Conservation (phyloP, 2,888 invertebrate genomes). For the Chorisops tibialis region DNA sequence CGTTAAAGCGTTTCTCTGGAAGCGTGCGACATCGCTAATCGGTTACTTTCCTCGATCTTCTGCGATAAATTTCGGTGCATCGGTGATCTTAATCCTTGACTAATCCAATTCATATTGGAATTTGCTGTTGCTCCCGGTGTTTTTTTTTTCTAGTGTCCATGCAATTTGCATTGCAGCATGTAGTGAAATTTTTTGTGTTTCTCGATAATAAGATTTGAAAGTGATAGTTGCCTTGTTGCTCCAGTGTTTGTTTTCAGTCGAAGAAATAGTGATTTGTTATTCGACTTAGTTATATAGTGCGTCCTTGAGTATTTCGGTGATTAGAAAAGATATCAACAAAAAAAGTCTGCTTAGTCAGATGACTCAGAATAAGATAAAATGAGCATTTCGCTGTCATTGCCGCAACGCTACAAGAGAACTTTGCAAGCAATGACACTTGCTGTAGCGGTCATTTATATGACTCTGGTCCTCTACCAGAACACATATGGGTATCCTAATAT, state of each 20-base stretch:
- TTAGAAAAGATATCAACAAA: background rate
- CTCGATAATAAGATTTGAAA: no score
- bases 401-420: constrained; percentile 52
- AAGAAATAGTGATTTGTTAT: no score
- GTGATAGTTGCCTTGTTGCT: no score
- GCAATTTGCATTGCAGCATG: no score
- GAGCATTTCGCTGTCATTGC: constrained; percentile 52
- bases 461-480: constrained; percentile 51
- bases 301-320: no score
- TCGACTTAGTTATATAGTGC: no score
- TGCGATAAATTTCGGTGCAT: background rate
- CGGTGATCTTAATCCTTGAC: no score
- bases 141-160: no score
- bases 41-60: background rate
- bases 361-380: constrained; percentile 37
- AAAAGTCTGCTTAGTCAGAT: constrained; percentile 11
- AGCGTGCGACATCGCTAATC: background rate
- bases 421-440: constrained; percentile 53
- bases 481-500: constrained; percentile 50
- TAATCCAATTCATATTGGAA: no score
- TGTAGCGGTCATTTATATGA: constrained; percentile 51
- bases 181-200: no score
- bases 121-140: no score
- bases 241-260: no score
- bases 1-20: background rate